A percentile compares a stretch with the other conserved stretches of the same genome.
phyloP scores from a whole-genome alignment of 2,888 invertebrate genomes.

The Dolomedes plantarius region DNA sequence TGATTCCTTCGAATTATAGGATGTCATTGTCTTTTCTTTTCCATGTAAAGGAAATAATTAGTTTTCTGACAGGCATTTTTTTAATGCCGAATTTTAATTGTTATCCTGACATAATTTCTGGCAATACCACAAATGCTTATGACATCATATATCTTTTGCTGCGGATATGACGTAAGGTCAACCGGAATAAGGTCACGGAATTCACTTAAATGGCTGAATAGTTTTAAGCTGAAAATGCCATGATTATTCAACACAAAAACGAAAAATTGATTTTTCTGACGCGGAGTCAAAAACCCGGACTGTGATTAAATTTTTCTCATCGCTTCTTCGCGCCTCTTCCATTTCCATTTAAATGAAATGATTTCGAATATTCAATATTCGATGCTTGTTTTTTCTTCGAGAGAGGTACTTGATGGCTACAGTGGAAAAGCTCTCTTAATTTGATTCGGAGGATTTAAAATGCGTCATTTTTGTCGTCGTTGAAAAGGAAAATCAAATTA shows the following conservation, averaged over 20 bases:
- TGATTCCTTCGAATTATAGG: too few relatives aligned
- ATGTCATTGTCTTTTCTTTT: too few relatives aligned
- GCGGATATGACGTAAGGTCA: too few relatives aligned
- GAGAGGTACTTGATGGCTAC: not conserved
- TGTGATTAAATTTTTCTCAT: slow-evolving; percentile 22
- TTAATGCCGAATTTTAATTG: too few relatives aligned
- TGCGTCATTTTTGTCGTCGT: slow-evolving; percentile 26
- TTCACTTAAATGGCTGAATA: too few relatives aligned
- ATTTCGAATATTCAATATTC: slow-evolving; percentile 24
- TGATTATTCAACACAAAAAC: not conserved
- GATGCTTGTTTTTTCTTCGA: not conserved
- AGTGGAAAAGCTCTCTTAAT: slow-evolving; percentile 14
- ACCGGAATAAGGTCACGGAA: too few relatives aligned
- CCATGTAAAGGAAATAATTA: too few relatives aligned
- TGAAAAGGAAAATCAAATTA: slow-evolving; percentile 4
- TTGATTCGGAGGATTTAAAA: slow-evolving; percentile 24
- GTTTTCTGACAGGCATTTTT: too few relatives aligned
- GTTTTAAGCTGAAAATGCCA: not conserved
- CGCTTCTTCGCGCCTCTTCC: not conserved
- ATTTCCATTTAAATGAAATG: slow-evolving; percentile 32
- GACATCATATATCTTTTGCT: too few relatives aligned
- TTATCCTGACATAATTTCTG: too few relatives aligned
- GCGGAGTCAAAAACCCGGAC: not conserved
- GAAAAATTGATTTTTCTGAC: not conserved
- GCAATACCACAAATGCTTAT: too few relatives aligned